Base-by-base conservation (phyloP, 2,888 invertebrate species). In the Eupithecia subumbrata region DNA sequence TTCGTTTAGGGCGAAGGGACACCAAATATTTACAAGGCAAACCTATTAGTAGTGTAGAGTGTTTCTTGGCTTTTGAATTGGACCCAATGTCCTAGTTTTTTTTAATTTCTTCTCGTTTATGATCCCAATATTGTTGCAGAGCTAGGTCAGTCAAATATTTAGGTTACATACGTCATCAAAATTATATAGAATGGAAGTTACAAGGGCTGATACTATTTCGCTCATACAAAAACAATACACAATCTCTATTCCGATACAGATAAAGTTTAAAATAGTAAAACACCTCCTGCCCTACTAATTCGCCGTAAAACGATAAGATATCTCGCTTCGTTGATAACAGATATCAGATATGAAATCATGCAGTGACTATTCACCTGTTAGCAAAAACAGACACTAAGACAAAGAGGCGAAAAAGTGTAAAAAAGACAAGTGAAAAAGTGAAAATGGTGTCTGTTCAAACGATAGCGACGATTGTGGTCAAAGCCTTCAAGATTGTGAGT, bases 361-460 rank as follows among this genome's bases (percentile, higher is more conserved):
- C 91, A 93, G 94, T 93, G 89, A 91, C 90, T 85, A 86, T 79
- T 84, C 78, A 82, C 81, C 84, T 84, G 85, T 87, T 85, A 84
- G 86, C 87, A 85, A 89, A 88, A 90, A 86, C 90, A 87, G 88
- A 87, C 92, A 86, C 76, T 82, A 84, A 88, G 86, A 91, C 89
- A 91, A 90, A 89, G 83, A 84, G 81, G 79, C 77, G 69, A 72
- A 76, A 77, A 83, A 78, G 79, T 80, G 74, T 37, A 56, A 80
- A 67, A 75, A 81, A 82, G 82, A 80, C 81, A 80, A 68, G 82
- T 80, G 78, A 80, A 78, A 78, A 80, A 83, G 91, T 90, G 89
- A 96, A 94, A 94, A 97, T 97, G 97, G 97, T 97, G 89, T 97
- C 97, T 80, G 95, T 97, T 77, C 97, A 97, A 89, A 97, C 97